Percentiles rank a stretch among this genome's conserved stretches.
These are phyloP conservation scores for Conus betulinus DNA, from an alignment of 1,140 invertebrate genomes.

Conservation along the genomic window DNA sequence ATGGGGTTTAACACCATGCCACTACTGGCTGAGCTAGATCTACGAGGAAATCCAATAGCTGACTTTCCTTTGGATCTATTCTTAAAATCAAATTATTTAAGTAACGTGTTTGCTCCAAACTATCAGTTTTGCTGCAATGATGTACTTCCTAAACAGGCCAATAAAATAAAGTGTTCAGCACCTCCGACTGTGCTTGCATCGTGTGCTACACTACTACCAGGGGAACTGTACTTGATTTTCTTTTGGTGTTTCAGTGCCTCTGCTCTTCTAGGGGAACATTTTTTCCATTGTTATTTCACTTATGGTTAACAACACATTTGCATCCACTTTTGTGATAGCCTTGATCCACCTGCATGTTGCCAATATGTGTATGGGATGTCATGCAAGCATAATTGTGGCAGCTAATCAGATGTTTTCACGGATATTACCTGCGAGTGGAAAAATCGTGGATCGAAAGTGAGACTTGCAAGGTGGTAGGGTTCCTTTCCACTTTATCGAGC, in stretches of 20 bases:
- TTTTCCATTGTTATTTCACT: slow-evolving; percentile 38
- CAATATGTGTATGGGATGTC: slow-evolving; percentile 60
- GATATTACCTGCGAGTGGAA: not conserved
- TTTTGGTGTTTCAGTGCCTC: slow-evolving; percentile 46
- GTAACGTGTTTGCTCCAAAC: slow-evolving; percentile 34
- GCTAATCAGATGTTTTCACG: slow-evolving; percentile 50
- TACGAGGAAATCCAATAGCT: not conserved
- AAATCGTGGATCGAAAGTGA: not conserved
- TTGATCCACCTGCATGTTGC: slow-evolving; percentile 63
- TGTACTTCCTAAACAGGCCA: not conserved
- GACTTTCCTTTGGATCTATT: slow-evolving; percentile 34
- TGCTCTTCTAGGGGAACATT: slow-evolving; percentile 51
- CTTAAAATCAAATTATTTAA: slow-evolving; percentile 31
- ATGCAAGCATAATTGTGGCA: slow-evolving; percentile 48
- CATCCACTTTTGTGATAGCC: slow-evolving; percentile 18
- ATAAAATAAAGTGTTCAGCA: slow-evolving; percentile 41
- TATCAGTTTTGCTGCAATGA: slow-evolving; percentile 49
- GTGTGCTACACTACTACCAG: slow-evolving; percentile 47
- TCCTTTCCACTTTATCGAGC: slow-evolving; percentile 43
- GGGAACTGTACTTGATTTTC: slow-evolving; percentile 30
- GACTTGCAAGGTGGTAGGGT: not conserved
- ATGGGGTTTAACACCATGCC: not conserved
- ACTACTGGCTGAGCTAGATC: not conserved
- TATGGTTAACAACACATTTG: not conserved
- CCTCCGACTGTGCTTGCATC: slow-evolving; percentile 48